Base-by-base conservation (phyloP, 2,888 invertebrate species). In the Drosophila sordidapex region DNA sequence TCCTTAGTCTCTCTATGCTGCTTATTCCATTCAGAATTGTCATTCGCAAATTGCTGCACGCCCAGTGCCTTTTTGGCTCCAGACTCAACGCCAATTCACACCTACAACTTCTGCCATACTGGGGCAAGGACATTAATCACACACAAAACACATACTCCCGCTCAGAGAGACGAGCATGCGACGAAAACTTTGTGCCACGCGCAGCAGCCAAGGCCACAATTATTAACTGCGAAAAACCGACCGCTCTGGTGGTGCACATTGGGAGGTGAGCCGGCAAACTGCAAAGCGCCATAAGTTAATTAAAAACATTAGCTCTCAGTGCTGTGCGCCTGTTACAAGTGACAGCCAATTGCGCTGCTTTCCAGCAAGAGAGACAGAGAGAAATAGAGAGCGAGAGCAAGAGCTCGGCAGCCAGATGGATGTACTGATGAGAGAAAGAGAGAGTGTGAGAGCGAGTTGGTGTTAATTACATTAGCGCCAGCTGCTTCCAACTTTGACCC, bases 261-360 rank as follows among this genome's bases (percentile, higher is more conserved):
- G 27, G 36, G 29, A 49, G 67, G 38, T 46, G 46, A 60, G 38
- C 25, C 25, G 65, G 57, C 62, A 35, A 59, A 58, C 59, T 56
- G 62, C 46, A 57, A 58, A 58, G 69, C 74, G 77, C 70, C 65
- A 75, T 86, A 88, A 88, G 82, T 90, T 90, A 90, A 90, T 90
- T 90, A 90, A 86, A 87, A 81, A 77, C 77, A 83, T 84, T 73
- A 54, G 48, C 53, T 59, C 43, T 64, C 31, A 31, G 49, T 73
- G 61, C 89, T 90, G 90, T 13, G 70, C 80, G 81, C 90, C 90
- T 90, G 87, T 56, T 89, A 64, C 82, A 87, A 85, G 85, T 83
- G 89, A 79, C 82, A 79, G 73, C 65, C 79, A 89, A 84, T 76
- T 74, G 80, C 68, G 68, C 77, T 72, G 76, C 57, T 66, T 67